These are phyloP conservation scores for Cheilosia scutellata DNA, from an alignment of 2,888 invertebrate genomes.

Conservation along the genomic window DNA sequence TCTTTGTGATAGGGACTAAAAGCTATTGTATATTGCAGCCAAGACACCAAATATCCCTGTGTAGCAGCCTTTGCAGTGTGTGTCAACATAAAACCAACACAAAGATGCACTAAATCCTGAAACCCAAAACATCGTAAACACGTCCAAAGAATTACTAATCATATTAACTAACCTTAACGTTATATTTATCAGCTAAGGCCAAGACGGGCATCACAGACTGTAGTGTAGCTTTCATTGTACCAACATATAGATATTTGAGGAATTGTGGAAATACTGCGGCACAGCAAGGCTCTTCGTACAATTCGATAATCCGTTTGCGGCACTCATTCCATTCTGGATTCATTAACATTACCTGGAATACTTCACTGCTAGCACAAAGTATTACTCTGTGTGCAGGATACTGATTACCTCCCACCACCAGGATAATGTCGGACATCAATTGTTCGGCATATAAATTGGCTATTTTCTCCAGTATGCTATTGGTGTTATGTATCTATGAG, in stretches of 20 bases:
- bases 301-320: slow-evolving; percentile 91
- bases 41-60: slow-evolving; percentile 92
- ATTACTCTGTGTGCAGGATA: slow-evolving; percentile 96
- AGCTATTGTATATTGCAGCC: slow-evolving; percentile 95
- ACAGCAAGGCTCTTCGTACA: slow-evolving; percentile 94
- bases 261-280: slow-evolving; percentile 94
- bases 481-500: slow-evolving; percentile 93
- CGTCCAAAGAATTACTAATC: too few species aligned
- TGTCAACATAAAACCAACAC: slow-evolving; percentile 93
- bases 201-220: slow-evolving; percentile 94
- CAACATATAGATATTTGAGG: slow-evolving; percentile 94
- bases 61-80: slow-evolving; percentile 94
- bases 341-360: slow-evolving; percentile 98
- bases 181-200: slow-evolving; percentile 96
- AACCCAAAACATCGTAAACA: background rate
- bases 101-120: slow-evolving; percentile 92
- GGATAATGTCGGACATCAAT: slow-evolving; percentile 94
- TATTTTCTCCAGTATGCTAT: slow-evolving; percentile 91
- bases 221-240: slow-evolving; percentile 93
- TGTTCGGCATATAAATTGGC: slow-evolving; percentile 93
- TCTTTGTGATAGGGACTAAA: slow-evolving; percentile 87
- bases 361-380: slow-evolving; percentile 96
- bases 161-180: slow-evolving; percentile 89
- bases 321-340: slow-evolving; percentile 97
- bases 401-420: slow-evolving; percentile 92